These are phyloP conservation scores for Aphodius sticticus DNA, from an alignment of 2,888 invertebrate genomes.

Conservation along the genomic window DNA sequence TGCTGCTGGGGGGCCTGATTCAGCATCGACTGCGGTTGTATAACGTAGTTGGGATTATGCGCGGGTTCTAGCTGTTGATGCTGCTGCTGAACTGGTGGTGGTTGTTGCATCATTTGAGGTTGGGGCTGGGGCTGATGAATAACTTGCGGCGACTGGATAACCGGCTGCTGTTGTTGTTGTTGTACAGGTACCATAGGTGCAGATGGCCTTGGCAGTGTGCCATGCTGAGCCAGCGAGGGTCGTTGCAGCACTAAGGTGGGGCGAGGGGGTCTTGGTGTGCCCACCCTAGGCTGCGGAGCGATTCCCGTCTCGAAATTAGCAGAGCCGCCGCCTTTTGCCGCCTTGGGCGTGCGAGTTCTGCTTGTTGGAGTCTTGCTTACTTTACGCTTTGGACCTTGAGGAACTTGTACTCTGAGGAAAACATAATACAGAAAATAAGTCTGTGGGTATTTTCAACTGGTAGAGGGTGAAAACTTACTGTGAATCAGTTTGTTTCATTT, in stretches of 20 bases:
- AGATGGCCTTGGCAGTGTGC: constrained; percentile 54
- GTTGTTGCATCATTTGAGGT: constrained; percentile 24
- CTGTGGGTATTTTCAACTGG: not conserved
- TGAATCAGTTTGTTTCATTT: not conserved
- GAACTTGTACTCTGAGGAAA: not conserved
- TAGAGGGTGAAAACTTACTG: not conserved
- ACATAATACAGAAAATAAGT: not conserved
- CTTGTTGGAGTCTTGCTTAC: not conserved
- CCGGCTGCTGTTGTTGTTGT: constrained; percentile 47
- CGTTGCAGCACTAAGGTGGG: not conserved
- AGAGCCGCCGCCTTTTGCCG: not conserved
- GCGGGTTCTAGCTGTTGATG: constrained; percentile 27
- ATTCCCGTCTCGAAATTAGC: not conserved
- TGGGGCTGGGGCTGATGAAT: not conserved
- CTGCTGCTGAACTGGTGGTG: constrained; percentile 21
- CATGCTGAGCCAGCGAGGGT: not conserved
- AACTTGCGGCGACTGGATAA: constrained; percentile 18
- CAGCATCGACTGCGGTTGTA: constrained; percentile 39
- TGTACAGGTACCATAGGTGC: constrained; percentile 48
- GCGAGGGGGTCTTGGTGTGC: not conserved
- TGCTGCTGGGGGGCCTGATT: constrained; percentile 40
- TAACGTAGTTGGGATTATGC: constrained; percentile 40
- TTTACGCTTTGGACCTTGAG: not conserved
- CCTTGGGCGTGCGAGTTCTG: not conserved
- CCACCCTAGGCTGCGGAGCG: not conserved